Conservation (phyloP, 2,113 vertebrate genomes). For the Plecturocebus donacophilus region DNA sequence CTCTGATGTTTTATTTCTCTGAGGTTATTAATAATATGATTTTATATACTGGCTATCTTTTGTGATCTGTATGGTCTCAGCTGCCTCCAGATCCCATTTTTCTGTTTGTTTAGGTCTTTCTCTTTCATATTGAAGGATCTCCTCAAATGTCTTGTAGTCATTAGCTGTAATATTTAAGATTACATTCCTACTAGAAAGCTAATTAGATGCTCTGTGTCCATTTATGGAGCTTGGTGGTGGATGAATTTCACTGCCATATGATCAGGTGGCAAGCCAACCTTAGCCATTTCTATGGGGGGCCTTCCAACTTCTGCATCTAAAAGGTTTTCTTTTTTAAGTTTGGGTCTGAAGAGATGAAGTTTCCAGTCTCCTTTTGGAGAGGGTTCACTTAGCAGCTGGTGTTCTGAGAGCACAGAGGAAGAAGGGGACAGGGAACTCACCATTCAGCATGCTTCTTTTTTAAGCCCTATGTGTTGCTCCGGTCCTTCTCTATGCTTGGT, state of each 20-base stretch:
- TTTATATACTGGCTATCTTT: not conserved
- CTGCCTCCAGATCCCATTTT: not conserved
- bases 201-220: not conserved
- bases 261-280: not conserved
- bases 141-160: not conserved
- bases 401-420: not conserved
- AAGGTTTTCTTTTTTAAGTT: not conserved
- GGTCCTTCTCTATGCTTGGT: not conserved
- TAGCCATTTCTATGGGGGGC: not conserved
- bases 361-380: not conserved
- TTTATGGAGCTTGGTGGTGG: not conserved
- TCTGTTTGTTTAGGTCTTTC: not conserved
- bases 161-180: not conserved
- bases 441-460: not conserved
- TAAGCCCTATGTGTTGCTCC: not conserved
- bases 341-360: not conserved
- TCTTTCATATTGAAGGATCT: not conserved
- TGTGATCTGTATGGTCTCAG: not conserved
- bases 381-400: not conserved
- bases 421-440: not conserved
- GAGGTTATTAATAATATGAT: not conserved
- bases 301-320: not conserved
- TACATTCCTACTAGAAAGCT: not conserved
- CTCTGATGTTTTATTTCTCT: not conserved
- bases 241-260: not conserved